A percentile compares a stretch with the other conserved stretches of the same genome.
Conservation (phyloP, 2,797 vertebrate genomes). For the Xiphorhynchus erythropygius region DNA sequence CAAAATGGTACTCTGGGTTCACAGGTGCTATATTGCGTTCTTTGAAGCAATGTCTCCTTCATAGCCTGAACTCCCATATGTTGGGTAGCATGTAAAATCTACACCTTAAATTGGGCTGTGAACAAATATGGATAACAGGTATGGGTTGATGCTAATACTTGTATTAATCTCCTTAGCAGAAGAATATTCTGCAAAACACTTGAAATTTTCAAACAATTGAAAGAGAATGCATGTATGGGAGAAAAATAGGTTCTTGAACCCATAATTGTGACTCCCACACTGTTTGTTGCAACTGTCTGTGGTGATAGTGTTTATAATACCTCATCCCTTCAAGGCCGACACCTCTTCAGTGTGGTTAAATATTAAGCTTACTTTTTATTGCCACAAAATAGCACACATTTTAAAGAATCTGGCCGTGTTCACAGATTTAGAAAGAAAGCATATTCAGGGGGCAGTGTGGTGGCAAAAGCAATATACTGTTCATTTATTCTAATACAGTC, state of each 20-base stretch:
- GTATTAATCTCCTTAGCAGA: constrained; percentile 22
- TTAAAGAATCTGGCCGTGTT: neutral
- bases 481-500: neutral
- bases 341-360: constrained; percentile 1
- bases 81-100: neutral
- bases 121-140: neutral
- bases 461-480: neutral
- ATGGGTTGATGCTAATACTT: neutral
- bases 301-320: constrained; percentile 62
- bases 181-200: constrained; percentile 46
- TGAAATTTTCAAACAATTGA: constrained; percentile 60
- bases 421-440: neutral
- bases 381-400: constrained; percentile 1
- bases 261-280: constrained; percentile 77
- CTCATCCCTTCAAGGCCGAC: constrained; percentile 51
- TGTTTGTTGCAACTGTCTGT: constrained; percentile 73
- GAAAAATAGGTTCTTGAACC: constrained; percentile 74
- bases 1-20: neutral
- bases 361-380: constrained; percentile 23
- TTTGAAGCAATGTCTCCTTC: neutral
- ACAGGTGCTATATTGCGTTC: neutral
- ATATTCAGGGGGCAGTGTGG: neutral
- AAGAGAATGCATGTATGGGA: constrained; percentile 69
- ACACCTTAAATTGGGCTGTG: neutral
- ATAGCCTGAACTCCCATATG: neutral